phyloP scores from a whole-genome alignment of 2,797 vertebrate genomes.

The Platalea minor region DNA sequence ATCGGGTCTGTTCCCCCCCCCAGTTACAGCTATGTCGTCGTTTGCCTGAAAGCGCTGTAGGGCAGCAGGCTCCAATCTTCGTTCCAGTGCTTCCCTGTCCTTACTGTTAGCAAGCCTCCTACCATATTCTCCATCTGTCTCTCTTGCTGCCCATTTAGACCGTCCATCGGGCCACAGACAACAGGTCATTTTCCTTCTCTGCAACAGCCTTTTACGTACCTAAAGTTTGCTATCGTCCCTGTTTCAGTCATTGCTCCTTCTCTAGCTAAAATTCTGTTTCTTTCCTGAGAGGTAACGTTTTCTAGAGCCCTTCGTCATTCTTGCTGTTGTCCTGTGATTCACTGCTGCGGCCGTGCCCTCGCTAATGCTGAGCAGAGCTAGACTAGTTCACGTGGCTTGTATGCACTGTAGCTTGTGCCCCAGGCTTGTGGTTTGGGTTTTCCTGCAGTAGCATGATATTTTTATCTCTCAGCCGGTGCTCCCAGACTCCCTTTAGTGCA shows the following conservation, averaged over 20 bases:
- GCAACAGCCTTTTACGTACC: neutral
- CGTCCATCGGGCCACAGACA: neutral
- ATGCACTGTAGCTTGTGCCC: neutral
- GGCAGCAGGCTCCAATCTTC: neutral
- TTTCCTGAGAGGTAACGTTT: accelerated
- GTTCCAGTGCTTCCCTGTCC: neutral
- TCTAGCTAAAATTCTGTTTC: accelerated
- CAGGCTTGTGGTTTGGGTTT: neutral
- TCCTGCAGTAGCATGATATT: neutral
- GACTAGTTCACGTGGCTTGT: accelerated
- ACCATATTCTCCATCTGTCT: accelerated
- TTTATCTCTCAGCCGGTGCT: neutral
- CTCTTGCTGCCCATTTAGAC: neutral
- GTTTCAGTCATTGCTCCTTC: neutral
- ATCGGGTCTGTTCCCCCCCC: neutral
- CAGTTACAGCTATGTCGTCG: neutral
- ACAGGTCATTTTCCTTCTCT: neutral
- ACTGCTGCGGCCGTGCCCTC: neutral
- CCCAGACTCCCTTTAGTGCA: neutral
- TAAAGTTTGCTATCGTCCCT: accelerated
- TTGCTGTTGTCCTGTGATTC: neutral
- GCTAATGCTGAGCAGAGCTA: neutral
- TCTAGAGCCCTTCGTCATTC: neutral
- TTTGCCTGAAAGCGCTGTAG: neutral
- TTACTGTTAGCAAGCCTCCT: accelerated